phyloP scores from a whole-genome alignment of 2,797 vertebrate genomes.

The Sebastes elongatus region DNA sequence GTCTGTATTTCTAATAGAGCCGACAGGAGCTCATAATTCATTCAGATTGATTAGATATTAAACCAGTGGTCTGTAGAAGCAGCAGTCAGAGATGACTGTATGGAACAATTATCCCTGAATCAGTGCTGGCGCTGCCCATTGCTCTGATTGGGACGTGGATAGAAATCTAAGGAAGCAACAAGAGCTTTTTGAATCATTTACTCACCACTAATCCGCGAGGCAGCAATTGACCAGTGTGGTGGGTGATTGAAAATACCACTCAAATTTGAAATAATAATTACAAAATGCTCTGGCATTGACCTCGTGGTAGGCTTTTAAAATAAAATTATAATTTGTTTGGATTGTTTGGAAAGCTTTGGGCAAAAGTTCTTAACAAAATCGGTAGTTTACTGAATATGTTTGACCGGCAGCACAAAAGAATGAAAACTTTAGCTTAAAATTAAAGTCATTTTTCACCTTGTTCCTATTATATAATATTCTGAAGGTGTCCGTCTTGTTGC shows the following conservation, averaged over 20 bases:
- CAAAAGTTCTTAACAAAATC: neutral
- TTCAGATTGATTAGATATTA: constrained; percentile 69
- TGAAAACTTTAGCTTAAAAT: neutral
- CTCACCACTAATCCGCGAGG: neutral
- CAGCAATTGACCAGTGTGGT: neutral
- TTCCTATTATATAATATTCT: neutral
- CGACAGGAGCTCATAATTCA: constrained; percentile 67
- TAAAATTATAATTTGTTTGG: neutral
- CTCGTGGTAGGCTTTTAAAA: neutral
- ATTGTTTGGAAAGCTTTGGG: neutral
- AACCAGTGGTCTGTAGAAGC: constrained; percentile 56
- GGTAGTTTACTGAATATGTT: neutral
- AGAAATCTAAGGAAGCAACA: constrained; percentile 22
- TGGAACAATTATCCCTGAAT: constrained; percentile 45
- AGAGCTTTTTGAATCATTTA: neutral
- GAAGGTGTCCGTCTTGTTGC: neutral
- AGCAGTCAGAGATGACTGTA: constrained; percentile 27
- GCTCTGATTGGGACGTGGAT: constrained; percentile 19
- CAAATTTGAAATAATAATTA: neutral
- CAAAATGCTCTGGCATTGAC: neutral
- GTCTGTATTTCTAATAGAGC: constrained; percentile 67
- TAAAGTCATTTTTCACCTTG: neutral
- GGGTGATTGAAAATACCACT: neutral
- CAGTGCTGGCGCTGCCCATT: constrained; percentile 6
- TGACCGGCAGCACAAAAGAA: neutral